Percentiles rank a stretch among this genome's conserved stretches.
Evolutionary conservation across 2,113 vertebrate genomes (phyloP).

Genomic region (Dolichotis patagonum): DNA sequence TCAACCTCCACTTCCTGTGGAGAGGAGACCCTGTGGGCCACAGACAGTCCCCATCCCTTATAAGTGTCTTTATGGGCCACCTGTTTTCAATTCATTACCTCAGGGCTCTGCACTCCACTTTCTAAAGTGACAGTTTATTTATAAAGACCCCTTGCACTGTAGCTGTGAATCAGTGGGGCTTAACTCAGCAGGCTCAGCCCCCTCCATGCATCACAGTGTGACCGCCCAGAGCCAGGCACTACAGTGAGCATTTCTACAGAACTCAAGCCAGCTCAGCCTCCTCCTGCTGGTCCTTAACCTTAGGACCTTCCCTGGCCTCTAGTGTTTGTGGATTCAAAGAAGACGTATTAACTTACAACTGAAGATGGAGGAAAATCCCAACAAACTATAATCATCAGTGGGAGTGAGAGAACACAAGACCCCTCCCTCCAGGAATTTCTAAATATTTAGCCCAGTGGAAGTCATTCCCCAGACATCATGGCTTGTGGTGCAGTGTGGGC

Average conservation of each 20-base stretch:
- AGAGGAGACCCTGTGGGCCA: not conserved
- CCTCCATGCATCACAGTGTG: rapidly evolving
- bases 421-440: not conserved
- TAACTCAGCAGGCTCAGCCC: not conserved
- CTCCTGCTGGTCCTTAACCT: rapidly evolving
- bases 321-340: not conserved
- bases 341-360: not conserved
- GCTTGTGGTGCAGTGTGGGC: not conserved
- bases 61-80: not conserved
- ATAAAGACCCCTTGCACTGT: not conserved
- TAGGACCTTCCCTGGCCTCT: not conserved
- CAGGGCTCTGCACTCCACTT: not conserved
- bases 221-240: not conserved
- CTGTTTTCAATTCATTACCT: not conserved
- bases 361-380: not conserved
- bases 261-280: not conserved
- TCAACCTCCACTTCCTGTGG: not conserved
- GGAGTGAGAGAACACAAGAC: not conserved
- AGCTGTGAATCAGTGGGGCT: not conserved
- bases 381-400: not conserved
- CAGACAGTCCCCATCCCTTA: not conserved
- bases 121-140: not conserved
- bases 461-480: not conserved
- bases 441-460: not conserved
- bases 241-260: not conserved